phyloP scores from a whole-genome alignment of 2,113 vertebrate genomes.

The Eubucco bourcierii region DNA sequence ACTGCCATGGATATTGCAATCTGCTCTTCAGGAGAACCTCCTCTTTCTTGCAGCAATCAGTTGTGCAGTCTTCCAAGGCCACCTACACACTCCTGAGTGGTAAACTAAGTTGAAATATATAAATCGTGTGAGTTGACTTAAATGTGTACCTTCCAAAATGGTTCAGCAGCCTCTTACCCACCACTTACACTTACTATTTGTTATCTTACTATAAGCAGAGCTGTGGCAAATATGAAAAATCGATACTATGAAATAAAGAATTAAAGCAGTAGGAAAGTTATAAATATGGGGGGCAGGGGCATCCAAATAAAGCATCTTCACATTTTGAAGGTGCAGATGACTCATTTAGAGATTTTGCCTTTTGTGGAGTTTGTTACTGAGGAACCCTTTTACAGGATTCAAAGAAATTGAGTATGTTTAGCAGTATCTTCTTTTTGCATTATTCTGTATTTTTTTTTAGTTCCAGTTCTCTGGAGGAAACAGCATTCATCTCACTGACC shows the following conservation, averaged over 20 bases:
- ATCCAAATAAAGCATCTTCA: slow-evolving; percentile 18
- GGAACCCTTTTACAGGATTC: not conserved
- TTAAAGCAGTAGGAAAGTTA: not conserved
- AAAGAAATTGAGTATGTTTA: not conserved
- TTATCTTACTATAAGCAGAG: not conserved
- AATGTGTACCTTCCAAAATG: not conserved
- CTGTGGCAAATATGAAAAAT: not conserved
- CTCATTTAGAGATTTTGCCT: not conserved
- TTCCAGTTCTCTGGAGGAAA: not conserved
- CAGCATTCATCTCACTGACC: not conserved
- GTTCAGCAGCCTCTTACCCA: not conserved
- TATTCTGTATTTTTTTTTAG: not conserved
- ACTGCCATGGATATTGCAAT: not conserved
- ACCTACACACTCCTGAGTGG: not conserved
- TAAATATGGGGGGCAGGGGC: not conserved
- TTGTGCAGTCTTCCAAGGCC: not conserved
- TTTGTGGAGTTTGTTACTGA: not conserved
- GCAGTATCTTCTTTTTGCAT: not conserved
- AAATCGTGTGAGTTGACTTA: not conserved
- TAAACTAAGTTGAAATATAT: not conserved
- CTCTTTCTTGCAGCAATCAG: not conserved
- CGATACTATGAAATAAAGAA: not conserved
- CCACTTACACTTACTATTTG: not conserved
- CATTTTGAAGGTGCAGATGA: not conserved
- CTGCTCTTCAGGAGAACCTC: not conserved